Base-by-base conservation (phyloP, 1,140 invertebrate species). In the Frieseomelitta varia region DNA sequence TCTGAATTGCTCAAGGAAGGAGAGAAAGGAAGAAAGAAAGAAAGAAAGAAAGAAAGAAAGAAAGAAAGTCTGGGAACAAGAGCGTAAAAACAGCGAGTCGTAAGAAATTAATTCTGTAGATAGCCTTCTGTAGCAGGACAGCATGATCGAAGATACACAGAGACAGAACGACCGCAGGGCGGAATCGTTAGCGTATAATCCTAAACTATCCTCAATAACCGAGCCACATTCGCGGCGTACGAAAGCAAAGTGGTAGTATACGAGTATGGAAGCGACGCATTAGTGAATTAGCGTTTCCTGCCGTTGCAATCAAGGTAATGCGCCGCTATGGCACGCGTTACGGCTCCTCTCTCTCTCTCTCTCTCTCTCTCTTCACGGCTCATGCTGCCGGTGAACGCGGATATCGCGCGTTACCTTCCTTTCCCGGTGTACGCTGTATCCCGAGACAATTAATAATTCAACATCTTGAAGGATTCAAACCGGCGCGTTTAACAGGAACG, bases 291-390 rank as follows among this genome's bases (percentile, higher is more conserved):
- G 88, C 90, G 90, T 91, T 92, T 92, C 88, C 88, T 90, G 85
- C 82, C 88, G 89, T 92, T 89, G 92, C 92, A 93, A 93, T 93
- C 92, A 93, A 90, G 92, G 92, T 93, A 93, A 93, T 93, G 92
- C 91, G 90, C 87, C 88, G 77, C 73, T 79, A 86, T 81, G 86
- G 77, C 88, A 88, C 87, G 90, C 86, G 88, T 82, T n/a, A 21
- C n/a, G 81, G 65, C 61, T 61, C 73, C 21, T 72, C 67, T 47
- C 72, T 51, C 56, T 51, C 17, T 56, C 17, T 19, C 55, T 56
- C 76, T 78, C 84, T 73, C 15, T 68, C 72, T 30, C 73, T 51
- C 74, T 63, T 76, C 79, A 55, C 27, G 19, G 67, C 68, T 51
- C 68, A 24, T 21, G 21, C 39, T 47, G 21, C 39, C 24, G 34